Conservation (phyloP, 2,797 vertebrate species). For the Knipowitschia caucasica region DNA sequence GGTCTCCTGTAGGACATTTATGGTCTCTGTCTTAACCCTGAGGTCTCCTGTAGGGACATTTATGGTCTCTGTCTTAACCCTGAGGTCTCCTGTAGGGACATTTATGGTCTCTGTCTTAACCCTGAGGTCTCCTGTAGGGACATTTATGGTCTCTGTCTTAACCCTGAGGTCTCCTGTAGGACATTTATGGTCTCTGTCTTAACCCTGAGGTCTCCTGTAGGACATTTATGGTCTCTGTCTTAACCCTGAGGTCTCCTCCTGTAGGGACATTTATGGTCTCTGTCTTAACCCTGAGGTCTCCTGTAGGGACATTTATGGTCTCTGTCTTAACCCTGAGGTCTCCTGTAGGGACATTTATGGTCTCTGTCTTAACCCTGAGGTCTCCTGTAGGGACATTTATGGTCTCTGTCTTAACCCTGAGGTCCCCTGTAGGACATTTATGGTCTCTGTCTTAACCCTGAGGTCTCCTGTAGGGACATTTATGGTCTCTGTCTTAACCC, state of each 20-base stretch:
- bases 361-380: conserved; percentile 10
- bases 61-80: neutral
- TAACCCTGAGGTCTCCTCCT: conserved; percentile 28
- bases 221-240: neutral
- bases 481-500: neutral
- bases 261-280: too few species aligned
- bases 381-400: too few species aligned
- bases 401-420: conserved; percentile 6
- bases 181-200: neutral
- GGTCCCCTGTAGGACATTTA: too few species aligned
- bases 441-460: conserved; percentile 2
- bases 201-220: conserved; percentile 30
- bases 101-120: neutral
- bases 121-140: conserved; percentile 35
- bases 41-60: too few species aligned
- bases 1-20: too few species aligned
- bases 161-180: conserved; percentile 32
- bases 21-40: conserved; percentile 2
- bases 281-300: conserved; percentile 21
- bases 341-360: too few species aligned
- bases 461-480: too few species aligned
- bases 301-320: too few species aligned
- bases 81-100: too few species aligned
- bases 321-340: conserved; percentile 15
- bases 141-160: neutral